Base-by-base conservation (phyloP, 2,888 invertebrate genomes). In the Panzeria rudis region DNA sequence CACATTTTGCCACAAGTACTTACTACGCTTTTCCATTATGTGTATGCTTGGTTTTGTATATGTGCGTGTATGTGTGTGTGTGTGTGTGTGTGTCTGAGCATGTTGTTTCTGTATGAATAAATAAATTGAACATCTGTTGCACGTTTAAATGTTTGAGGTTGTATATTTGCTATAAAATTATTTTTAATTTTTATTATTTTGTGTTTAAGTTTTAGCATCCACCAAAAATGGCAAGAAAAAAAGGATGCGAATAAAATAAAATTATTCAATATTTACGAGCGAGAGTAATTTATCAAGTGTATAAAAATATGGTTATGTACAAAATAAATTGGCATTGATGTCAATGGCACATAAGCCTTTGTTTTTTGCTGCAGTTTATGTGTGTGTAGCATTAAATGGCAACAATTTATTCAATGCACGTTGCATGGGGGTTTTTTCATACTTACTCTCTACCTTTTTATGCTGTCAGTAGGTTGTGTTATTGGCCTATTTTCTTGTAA, bases 101-200 rank as follows among this genome's bases (percentile, higher is more conserved):
- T 44, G 0, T 0, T 50, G 13, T 41, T 73, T 59, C 29, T 66
- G n/a, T 66, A 82, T 71, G 54, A 76, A 82, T 76, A 82, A 69
- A 82, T 82, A 82, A 82, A 82, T 71, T 81, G 68, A 84, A 61
- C 84, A 84, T 80, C 84, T 84, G 84, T 84, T 84, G 84, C 84
- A 80, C 80, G 62, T 75, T 68, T 41, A 61, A 75, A 75, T 61
- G 66, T 75, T 82, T 82, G 82, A 76, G 82, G 82, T 82, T 64
- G 56, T 47, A 50, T 52, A 54, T 75, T 75, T 76, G 25, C 29
- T 62, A 76, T 69, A 38, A 82, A 82, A 76, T 76, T 54, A 78
- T 71, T 64, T 71, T 71, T 78, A 71, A 82, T 76, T 66, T 80
- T 80, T 73, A 73, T 80, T 59, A 41, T 73, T 68, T 73, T 66